Conservation (phyloP, 2,888 invertebrate species). For the Mimas tiliae region DNA sequence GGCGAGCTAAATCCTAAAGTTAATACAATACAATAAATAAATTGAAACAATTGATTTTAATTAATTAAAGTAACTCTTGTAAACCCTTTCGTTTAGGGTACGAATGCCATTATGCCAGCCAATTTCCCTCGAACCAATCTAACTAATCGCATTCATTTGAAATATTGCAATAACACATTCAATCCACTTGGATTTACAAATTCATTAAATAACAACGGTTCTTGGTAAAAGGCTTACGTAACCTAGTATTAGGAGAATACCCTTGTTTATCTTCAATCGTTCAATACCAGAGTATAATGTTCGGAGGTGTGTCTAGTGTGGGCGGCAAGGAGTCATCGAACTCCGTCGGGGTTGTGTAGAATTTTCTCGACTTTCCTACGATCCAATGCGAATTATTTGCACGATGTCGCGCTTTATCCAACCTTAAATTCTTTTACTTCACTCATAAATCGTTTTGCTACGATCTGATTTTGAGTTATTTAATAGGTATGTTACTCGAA, state of each 20-base stretch:
- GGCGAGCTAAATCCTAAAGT: no score
- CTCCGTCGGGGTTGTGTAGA: slow-evolving; percentile 40
- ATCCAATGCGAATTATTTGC: slow-evolving; percentile 1
- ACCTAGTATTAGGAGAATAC: slow-evolving; percentile 45
- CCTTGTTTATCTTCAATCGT: slow-evolving; percentile 57
- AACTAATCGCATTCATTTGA: slow-evolving; percentile 28
- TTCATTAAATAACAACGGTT: slow-evolving; percentile 31
- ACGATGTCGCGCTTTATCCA: neutral
- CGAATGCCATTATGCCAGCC: slow-evolving; percentile 3
- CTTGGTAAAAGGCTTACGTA: slow-evolving; percentile 44
- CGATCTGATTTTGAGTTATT: neutral
- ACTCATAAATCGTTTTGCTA: neutral
- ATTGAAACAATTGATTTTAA: neutral
- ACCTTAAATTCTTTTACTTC: neutral
- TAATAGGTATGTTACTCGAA: neutral
- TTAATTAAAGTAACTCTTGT: slow-evolving; percentile 2
- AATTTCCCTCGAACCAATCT: slow-evolving; percentile 18
- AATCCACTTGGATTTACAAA: slow-evolving; percentile 38
- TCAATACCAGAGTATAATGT: slow-evolving; percentile 41
- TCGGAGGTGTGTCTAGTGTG: slow-evolving; percentile 41
- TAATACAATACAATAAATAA: neutral
- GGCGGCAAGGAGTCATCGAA: slow-evolving; percentile 55
- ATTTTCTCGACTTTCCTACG: slow-evolving; percentile 33
- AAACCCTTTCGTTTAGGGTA: neutral
- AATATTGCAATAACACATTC: slow-evolving; percentile 35